Base-by-base conservation (phyloP, 2,888 invertebrate species). In the Stenchaetothrips biformis region DNA sequence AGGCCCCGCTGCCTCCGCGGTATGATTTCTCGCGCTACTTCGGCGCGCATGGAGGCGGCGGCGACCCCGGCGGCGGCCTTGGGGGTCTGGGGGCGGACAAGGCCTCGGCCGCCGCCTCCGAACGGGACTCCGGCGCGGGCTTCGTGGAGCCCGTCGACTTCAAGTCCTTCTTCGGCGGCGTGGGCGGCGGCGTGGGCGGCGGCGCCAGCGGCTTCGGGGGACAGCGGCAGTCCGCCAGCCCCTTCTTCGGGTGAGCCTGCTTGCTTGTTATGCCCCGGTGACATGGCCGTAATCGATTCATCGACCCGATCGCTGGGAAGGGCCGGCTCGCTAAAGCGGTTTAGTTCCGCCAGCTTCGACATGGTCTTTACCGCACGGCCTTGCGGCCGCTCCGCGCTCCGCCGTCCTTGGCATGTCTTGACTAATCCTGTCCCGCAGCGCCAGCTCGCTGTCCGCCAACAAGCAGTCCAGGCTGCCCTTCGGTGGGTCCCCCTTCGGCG, bases 21-120 rank as follows among this genome's bases (percentile, higher is more conserved):
- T 74, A 74, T 74, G 67, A 74, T 25, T 74, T 74, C 67, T 74
- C 67, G 67, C 67, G 67, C 21, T 74, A 74, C 67, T 74, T 74
- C 67, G 67, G 67, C 21, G 25, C 37, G 37, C 37, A 25, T 25
- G 25, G 67, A 21, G 67, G 67, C 67, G 67, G 13, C 53, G 53
- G 13, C 16, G 53, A 67, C 67, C 67, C 67, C 21, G 67, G 67
- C 7, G 67, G 67, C 67, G 67, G 25, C 67, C 67, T 25, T 1
- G 67, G 67, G 25, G 9, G 2, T 2, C 67, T 74, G 25, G 67
- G 67, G 9, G 7, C 25, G 25, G 67, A 25, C 25, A 74, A 74
- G 67, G 67, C 67, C 21, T 11, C 67, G 7, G 67, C 67, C 6
- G 21, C 67, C 67, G 25, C 21, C 21, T 21, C 67, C 21, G 21